phyloP scores from a whole-genome alignment of 1,140 invertebrate species.

The Pomacea maculata region DNA sequence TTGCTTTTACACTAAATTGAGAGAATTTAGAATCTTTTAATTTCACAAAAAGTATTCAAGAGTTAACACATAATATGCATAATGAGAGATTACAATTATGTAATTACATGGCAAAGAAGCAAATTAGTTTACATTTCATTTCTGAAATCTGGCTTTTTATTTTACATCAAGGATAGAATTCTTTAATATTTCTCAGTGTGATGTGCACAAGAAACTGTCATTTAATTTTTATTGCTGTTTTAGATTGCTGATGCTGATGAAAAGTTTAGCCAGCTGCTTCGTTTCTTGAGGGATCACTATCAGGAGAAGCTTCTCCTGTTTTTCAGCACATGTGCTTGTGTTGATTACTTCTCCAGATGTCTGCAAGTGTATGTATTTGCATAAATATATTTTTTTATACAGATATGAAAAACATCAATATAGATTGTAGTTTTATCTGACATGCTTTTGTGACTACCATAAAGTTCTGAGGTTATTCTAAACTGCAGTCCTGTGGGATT shows the following conservation, averaged over 20 bases:
- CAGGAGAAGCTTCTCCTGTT: constrained; percentile 90
- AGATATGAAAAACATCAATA: no score
- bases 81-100: no score
- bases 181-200: background rate
- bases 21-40: no score
- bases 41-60: no score
- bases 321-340: constrained; percentile 94
- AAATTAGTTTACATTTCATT: background rate
- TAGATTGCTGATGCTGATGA: constrained; percentile 77
- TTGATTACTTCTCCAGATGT: constrained; percentile 90
- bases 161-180: background rate
- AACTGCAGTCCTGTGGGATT: no score
- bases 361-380: constrained; percentile 63
- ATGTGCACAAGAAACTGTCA: no score
- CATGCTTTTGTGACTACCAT: no score
- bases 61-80: no score
- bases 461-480: no score
- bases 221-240: constrained; percentile 13
- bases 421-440: no score
- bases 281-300: constrained; percentile 76
- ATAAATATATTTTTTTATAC: no score
- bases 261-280: constrained; percentile 79
- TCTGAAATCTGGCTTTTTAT: background rate
- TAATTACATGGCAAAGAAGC: background rate
- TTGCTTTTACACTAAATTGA: no score